Evolutionary conservation across 1,140 invertebrate species (phyloP).

Genomic region (Stegodyphus dumicola): DNA sequence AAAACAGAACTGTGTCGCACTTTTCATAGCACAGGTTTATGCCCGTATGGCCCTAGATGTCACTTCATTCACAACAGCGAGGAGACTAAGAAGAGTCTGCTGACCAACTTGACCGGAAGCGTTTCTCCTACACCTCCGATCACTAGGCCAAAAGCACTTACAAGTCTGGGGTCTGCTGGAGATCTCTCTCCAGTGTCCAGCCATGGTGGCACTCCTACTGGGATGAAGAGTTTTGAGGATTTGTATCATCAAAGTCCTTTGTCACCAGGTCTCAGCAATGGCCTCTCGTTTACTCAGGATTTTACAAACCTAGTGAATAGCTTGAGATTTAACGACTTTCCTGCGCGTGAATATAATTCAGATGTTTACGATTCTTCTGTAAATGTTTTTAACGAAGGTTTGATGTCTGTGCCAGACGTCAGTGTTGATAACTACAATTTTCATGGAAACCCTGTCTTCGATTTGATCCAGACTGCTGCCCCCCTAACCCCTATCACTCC

Average conservation of each 20-base stretch:
- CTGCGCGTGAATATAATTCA: neutral
- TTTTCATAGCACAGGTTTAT: slow-evolving; percentile 97
- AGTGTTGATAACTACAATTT: slow-evolving; percentile 26
- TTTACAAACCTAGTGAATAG: slow-evolving; percentile 3
- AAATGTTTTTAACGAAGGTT: slow-evolving; percentile 30
- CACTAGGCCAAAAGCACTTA: slow-evolving; percentile 63
- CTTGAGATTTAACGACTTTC: slow-evolving; percentile 8
- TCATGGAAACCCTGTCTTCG: slow-evolving; percentile 27
- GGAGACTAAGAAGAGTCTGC: slow-evolving; percentile 72
- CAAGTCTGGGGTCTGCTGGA: slow-evolving; percentile 62
- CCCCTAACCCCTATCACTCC: slow-evolving; percentile 31
- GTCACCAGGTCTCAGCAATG: neutral
- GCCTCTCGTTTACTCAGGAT: slow-evolving; percentile 53
- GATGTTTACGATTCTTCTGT: slow-evolving; percentile 36
- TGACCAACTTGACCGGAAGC: slow-evolving; percentile 20
- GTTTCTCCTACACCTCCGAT: neutral
- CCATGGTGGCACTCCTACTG: slow-evolving; percentile 75
- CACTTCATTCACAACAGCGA: slow-evolving; percentile 99
- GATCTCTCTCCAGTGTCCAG: slow-evolving; percentile 69
- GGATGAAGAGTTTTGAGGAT: slow-evolving; percentile 72
- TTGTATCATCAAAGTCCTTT: slow-evolving; percentile 1
- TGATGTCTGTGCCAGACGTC: neutral
- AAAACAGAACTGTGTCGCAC: slow-evolving; percentile 98
- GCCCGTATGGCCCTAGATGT: slow-evolving; percentile 96
- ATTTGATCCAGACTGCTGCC: slow-evolving; percentile 3